Evolutionary conservation across 2,888 invertebrate genomes (phyloP).

Genomic region (Euphydryas editha): DNA sequence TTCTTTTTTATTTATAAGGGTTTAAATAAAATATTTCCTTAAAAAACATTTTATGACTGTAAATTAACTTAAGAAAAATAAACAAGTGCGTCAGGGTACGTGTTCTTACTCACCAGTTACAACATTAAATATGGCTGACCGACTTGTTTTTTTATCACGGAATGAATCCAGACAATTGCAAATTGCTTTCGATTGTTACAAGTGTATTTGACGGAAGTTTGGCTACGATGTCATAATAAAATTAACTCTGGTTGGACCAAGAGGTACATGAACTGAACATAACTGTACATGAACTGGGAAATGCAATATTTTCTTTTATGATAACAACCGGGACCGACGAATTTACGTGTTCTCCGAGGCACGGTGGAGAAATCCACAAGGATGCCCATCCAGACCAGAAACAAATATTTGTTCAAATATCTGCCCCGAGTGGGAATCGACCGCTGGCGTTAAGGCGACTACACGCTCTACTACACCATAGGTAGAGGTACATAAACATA

Average conservation of each 20-base stretch:
- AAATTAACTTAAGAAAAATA: background rate
- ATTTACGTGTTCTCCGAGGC: too few species aligned
- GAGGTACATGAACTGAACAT: background rate
- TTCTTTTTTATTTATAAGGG: background rate
- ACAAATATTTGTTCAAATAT: too few species aligned
- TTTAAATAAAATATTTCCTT: background rate
- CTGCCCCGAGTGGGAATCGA: too few species aligned
- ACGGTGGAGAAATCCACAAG: too few species aligned
- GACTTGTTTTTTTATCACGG: background rate
- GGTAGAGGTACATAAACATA: too few species aligned
- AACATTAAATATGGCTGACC: conserved; percentile 1
- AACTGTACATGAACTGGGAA: too few species aligned
- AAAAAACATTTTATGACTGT: background rate
- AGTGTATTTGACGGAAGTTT: background rate
- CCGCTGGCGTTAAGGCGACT: too few species aligned
- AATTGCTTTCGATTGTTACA: background rate
- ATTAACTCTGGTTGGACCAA: background rate
- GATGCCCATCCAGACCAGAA: too few species aligned
- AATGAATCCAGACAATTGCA: background rate
- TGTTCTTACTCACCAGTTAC: background rate
- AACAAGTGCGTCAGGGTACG: background rate
- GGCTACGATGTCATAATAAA: background rate
- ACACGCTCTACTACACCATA: too few species aligned
- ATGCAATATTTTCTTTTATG: too few species aligned
- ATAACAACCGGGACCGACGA: too few species aligned